Conservation (phyloP, 2,113 vertebrate species). For the Mungos mungo region DNA sequence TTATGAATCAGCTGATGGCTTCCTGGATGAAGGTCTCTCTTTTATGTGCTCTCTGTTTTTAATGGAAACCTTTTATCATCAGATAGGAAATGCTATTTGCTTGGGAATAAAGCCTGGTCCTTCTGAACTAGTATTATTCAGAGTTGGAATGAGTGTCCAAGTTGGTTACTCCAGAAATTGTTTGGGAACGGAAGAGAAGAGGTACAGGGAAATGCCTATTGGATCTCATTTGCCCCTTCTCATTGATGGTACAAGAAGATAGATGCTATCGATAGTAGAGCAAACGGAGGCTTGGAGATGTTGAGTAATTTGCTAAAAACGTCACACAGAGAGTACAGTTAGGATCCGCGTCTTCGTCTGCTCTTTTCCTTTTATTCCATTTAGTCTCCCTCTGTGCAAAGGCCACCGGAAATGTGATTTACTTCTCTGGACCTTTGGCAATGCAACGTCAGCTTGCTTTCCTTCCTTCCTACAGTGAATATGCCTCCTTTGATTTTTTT, state of each 20-base stretch:
- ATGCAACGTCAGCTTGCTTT: background rate
- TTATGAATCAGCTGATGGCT: conserved; percentile 69
- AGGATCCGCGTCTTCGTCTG: background rate
- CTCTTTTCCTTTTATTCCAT: background rate
- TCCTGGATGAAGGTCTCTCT: conserved; percentile 31
- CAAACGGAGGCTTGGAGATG: background rate
- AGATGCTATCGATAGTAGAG: background rate
- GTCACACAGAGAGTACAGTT: background rate
- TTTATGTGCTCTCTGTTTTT: conserved; percentile 58
- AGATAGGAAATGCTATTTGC: conserved; percentile 11
- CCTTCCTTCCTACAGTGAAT: background rate
- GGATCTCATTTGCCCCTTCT: background rate
- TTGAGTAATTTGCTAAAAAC: background rate
- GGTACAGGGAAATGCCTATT: background rate
- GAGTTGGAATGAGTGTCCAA: background rate
- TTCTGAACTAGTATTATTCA: background rate
- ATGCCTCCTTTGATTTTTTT: background rate
- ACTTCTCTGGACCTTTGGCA: background rate
- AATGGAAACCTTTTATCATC: conserved; percentile 63
- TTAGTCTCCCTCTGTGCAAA: background rate
- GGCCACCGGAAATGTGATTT: background rate
- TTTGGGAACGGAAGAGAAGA: conserved; percentile 9
- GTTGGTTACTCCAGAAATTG: background rate
- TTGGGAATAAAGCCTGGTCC: background rate
- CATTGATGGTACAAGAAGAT: background rate